phyloP scores from a whole-genome alignment of 1,140 invertebrate species.

The Trichogramma pretiosum region DNA sequence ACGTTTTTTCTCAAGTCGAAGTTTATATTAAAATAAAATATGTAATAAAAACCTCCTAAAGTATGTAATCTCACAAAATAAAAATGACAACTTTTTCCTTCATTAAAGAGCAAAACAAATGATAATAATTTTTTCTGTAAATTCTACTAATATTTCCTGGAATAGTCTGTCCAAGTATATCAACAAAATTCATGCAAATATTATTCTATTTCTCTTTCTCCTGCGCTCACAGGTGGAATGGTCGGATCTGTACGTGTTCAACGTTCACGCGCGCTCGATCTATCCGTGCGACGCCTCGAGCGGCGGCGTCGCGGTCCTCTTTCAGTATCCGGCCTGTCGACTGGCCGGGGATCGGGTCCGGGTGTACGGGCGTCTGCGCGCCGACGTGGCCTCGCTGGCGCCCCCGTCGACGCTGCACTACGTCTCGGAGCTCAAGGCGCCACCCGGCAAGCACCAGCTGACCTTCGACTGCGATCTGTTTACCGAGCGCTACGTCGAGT shows the following conservation, averaged over 20 bases:
- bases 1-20: too few relatives aligned
- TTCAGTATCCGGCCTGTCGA: conserved; percentile 73
- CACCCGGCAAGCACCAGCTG: conserved; percentile 60
- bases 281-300: conserved; percentile 64
- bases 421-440: conserved; percentile 46
- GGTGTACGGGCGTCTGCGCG: conserved; percentile 59
- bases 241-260: conserved; percentile 73
- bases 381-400: conserved; percentile 57
- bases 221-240: conserved; percentile 63
- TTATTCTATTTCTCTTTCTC: conserved; percentile 7
- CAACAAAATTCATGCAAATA: neutral
- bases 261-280: conserved; percentile 69
- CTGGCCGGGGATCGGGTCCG: conserved; percentile 65
- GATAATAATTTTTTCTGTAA: too few relatives aligned
- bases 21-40: too few relatives aligned
- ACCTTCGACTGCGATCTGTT: conserved; percentile 75
- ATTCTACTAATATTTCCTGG: too few relatives aligned
- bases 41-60: too few relatives aligned
- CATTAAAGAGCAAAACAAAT: too few relatives aligned
- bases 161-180: too few relatives aligned
- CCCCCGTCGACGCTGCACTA: conserved; percentile 41
- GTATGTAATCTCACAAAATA: too few relatives aligned
- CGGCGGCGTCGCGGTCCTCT: conserved; percentile 62
- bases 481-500: conserved; percentile 70
- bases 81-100: too few relatives aligned